phyloP scores from a whole-genome alignment of 2,888 invertebrate species.

The Rhopalosiphum nymphaeae region DNA sequence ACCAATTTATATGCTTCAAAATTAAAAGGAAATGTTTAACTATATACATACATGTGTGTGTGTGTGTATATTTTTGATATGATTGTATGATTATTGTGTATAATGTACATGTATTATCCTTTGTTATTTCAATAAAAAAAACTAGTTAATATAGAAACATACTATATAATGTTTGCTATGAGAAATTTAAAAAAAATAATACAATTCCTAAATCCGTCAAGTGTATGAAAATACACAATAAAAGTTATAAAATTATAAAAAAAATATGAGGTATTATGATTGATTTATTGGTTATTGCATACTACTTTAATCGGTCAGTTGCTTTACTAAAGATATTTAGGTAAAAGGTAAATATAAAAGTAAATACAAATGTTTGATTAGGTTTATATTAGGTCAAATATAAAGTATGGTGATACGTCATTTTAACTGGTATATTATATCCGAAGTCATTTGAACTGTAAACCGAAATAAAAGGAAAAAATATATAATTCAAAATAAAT shows the following conservation, averaged over 20 bases:
- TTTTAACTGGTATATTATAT: neutral
- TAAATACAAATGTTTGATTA: too few relatives aligned
- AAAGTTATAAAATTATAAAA: neutral
- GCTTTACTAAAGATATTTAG: too few relatives aligned
- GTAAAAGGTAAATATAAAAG: too few relatives aligned
- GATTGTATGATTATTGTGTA: neutral
- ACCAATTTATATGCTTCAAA: neutral
- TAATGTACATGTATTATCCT: neutral
- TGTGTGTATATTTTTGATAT: neutral
- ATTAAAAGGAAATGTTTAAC: neutral
- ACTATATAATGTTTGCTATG: neutral
- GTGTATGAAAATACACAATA: neutral
- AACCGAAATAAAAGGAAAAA: neutral
- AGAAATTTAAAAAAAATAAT: neutral
- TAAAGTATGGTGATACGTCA: too few relatives aligned
- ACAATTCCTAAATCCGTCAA: neutral
- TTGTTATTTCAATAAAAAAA: neutral
- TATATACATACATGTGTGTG: too few relatives aligned
- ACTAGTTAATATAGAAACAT: neutral
- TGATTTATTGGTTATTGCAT: neutral
- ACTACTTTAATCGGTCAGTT: neutral
- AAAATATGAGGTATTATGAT: neutral
- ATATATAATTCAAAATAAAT: neutral
- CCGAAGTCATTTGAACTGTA: neutral
- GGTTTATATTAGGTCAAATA: too few relatives aligned